Base-by-base conservation (phyloP, 64 coral and sea anemone genomes). In the Trachythela sp. region DNA sequence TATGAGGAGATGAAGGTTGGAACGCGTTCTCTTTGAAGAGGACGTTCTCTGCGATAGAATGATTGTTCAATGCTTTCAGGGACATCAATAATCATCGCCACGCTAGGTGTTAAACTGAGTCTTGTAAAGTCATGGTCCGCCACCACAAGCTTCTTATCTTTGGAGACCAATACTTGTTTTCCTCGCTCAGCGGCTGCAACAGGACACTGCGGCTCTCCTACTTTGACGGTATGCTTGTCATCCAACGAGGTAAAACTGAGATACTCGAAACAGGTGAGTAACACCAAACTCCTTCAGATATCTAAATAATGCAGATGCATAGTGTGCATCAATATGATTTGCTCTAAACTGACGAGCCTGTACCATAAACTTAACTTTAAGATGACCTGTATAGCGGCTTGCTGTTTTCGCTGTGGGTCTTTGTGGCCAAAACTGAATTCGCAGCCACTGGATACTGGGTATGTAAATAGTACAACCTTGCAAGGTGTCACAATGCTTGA, bases 21-120 rank as follows among this genome's bases (percentile, higher is more conserved):
- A 90, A 90, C 26, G 77, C 83, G 64, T 90, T 90, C 22, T 90
- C 83, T 43, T 90, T 90, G 37, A 90, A 85, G 20, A 59, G 1
- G 31, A 90, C 89, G 36, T 49, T 50, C 85, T 43, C 89, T 49
- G 4, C 49, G 77, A 34, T 90, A 48, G 29, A 90, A 90, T 27
- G 80, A 85, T 11, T 40, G 48, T 59, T 90, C 83, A 48, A 90
- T 90, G 35, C 22, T 68, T 43, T 90, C 89, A 29, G 89, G 89
- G 24, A 90, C 83, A 59, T 90, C 89, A 45, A 42, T 67, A 30
- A 90, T 18, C 77, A 90, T 39, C 10, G 88, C 6, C 11, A 90
- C 77, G 17, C 77, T 90, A 40, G 89, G 77, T 13, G 89, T 90
- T n/a, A 90, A 13, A 13, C 68, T 72, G 1, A 72, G 68, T 2